phyloP scores from a whole-genome alignment of 2,113 vertebrate genomes.

The Lepus europaeus region DNA sequence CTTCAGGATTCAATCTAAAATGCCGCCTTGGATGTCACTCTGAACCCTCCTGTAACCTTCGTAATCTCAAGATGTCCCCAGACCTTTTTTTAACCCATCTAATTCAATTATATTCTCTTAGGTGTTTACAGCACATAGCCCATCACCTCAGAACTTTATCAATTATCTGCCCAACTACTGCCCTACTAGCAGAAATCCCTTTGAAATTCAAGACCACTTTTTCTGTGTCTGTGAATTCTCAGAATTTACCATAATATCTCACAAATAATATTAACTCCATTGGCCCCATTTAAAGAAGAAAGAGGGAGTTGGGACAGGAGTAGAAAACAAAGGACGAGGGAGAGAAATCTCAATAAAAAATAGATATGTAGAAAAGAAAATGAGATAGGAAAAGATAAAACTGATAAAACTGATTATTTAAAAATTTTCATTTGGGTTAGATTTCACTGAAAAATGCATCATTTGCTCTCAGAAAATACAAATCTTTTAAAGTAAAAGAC shows the following conservation, averaged over 20 bases:
- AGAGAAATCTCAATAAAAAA: accelerated
- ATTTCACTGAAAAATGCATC: slow-evolving; percentile 35
- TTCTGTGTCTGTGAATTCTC: background rate
- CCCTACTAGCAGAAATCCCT: background rate
- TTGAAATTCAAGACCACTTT: slow-evolving; percentile 1
- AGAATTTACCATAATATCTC: background rate
- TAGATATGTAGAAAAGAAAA: background rate
- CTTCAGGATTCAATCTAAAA: background rate
- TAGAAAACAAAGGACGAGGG: background rate
- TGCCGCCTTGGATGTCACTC: background rate
- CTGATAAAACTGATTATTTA: background rate
- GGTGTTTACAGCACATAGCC: background rate
- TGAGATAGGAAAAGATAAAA: background rate
- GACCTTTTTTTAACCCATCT: background rate
- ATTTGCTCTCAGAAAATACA: background rate
- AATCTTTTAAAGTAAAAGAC: background rate
- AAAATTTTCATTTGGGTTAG: slow-evolving; percentile 4
- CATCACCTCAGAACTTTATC: background rate
- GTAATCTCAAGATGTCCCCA: background rate
- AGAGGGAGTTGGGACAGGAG: background rate
- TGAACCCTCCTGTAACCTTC: background rate
- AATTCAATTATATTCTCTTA: background rate
- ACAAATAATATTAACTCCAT: background rate
- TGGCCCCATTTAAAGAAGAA: background rate
- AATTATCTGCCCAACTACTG: background rate